Evolutionary conservation across 2,888 invertebrate species (phyloP), one percentile per base, ranked within the genome.

Genomic region (Euzetes globulus): DNA sequence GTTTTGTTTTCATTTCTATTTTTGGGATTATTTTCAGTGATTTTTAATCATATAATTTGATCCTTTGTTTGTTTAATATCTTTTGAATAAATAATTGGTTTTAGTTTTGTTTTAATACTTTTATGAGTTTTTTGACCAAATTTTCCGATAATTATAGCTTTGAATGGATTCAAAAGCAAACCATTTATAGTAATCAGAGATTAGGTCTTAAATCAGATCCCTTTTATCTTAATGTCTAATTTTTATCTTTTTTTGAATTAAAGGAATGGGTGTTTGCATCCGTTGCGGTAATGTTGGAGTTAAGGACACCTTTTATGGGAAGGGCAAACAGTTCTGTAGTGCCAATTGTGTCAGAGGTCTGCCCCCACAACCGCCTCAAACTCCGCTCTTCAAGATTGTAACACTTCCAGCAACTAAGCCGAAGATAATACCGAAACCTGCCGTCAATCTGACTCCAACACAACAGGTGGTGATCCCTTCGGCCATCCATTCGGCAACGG

Each of bases 291-390:
- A 71, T 68, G 72, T 74, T 47, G 77, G 75, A 0, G 70, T 74
- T 17, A 72, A 68, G 22, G 73, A 72, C 33, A 72, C 75, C 15
- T 77, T 77, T 70, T 77, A 77, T 63, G 77, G 77, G 1, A 72
- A 73, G 33, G 74, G 74, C 15, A 77, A 77, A 41, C 75, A 74
- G 41, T 77, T 45, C 52, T 77, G 77, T 63, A 75, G 75, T 13
- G 45, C 45, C 13, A 73, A 70, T 19, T 75, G 75, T 75, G 75
- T 71, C n/a, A 65, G 72, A 19, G 72, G 72, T 5, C 72, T 72
- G 13, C 72, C 47, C n/a, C 72, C 45, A 45, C 72, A 63, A 22
- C 60, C 68, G 11, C 72, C 27, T 33, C 72, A 58, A 19, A 47
- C 50, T 19, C 74, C 63, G 7, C 29, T 63, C 0, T 58, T 58